Conservation (phyloP, 2,888 invertebrate genomes). For the Tenthredo mesomela region DNA sequence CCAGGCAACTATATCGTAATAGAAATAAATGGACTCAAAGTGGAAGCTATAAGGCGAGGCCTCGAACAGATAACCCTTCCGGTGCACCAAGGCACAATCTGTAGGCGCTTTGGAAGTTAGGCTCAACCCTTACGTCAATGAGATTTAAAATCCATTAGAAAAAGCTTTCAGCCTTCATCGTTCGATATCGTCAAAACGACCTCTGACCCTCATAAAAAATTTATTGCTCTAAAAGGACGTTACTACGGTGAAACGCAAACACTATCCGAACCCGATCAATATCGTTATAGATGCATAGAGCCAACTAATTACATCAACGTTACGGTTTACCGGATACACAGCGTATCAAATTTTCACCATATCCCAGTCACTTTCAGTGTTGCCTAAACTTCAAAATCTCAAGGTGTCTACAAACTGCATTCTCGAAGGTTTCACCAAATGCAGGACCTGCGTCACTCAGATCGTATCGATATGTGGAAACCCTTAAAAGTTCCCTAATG, state of each 20-base stretch:
- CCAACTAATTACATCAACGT: not conserved
- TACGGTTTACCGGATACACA: not conserved
- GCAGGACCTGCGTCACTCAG: not conserved
- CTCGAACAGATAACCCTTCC: conserved; percentile 37
- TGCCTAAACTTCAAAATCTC: not conserved
- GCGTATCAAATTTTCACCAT: not conserved
- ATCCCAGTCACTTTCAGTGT: not conserved
- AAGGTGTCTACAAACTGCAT: not conserved
- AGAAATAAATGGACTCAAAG: conserved; percentile 37
- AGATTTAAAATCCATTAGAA: conserved; percentile 45
- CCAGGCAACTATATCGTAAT: not conserved
- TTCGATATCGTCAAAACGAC: conserved; percentile 30
- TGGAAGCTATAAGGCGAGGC: conserved; percentile 11
- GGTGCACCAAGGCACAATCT: conserved; percentile 14
- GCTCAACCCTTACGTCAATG: conserved; percentile 40
- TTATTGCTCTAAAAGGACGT: conserved; percentile 7
- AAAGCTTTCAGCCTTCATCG: conserved; percentile 38
- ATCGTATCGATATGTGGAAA: not conserved
- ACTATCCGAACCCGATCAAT: conserved; percentile 8
- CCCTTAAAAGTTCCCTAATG: conserved; percentile 29
- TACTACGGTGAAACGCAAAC: not conserved
- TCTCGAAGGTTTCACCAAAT: not conserved
- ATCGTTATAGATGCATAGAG: not conserved
- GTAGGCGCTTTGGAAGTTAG: conserved; percentile 8
- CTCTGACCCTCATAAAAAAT: conserved; percentile 31